Conservation (phyloP, 2,113 vertebrate genomes). For the Thinocorus orbignyianus region DNA sequence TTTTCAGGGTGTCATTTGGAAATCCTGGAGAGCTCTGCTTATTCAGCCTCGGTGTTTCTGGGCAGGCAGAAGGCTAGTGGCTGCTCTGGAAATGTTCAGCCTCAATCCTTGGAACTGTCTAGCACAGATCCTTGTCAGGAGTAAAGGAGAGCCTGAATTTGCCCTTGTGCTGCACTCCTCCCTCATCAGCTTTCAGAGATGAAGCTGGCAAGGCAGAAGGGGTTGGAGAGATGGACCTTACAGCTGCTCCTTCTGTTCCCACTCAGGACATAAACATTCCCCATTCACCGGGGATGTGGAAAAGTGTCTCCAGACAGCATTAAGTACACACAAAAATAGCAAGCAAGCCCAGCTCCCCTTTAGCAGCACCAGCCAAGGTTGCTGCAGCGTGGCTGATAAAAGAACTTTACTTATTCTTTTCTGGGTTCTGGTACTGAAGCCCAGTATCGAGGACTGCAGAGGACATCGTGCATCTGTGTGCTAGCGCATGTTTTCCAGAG, state of each 20-base stretch:
- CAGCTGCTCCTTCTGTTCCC: not conserved
- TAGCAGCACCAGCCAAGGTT: not conserved
- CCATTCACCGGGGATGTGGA: not conserved
- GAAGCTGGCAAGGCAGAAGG: not conserved
- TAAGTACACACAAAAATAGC: not conserved
- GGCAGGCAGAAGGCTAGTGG: not conserved
- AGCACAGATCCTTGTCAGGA: not conserved
- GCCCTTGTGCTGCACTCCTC: not conserved
- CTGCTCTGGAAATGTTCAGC: not conserved
- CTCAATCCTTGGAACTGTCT: not conserved
- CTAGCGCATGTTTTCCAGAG: not conserved
- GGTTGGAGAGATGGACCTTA: not conserved
- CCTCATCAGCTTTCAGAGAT: not conserved
- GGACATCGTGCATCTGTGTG: not conserved
- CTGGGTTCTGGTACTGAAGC: not conserved
- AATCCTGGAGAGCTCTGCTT: not conserved
- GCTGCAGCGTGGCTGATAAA: not conserved
- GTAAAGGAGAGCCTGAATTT: not conserved
- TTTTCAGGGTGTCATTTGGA: not conserved
- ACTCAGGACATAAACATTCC: not conserved
- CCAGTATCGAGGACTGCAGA: not conserved
- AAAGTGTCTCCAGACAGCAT: not conserved
- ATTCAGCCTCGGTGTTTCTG: not conserved
- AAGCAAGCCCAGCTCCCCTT: not conserved
- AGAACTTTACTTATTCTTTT: not conserved